Evolutionary conservation across 2,113 vertebrate species (phyloP), one percentile per base, ranked within the genome.

Genomic region (Cricetomys ansorgei): DNA sequence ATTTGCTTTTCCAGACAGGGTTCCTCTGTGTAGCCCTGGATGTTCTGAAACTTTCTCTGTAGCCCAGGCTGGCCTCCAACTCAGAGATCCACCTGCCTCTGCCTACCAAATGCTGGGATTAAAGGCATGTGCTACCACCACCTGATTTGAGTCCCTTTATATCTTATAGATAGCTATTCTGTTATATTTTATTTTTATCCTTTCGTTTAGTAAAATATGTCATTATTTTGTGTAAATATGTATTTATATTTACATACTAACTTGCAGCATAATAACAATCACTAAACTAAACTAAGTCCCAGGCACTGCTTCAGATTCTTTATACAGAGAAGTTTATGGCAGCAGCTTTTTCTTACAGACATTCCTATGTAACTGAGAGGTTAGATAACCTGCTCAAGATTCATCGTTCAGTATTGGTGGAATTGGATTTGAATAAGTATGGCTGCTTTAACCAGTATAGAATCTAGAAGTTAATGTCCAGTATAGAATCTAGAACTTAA

Each of bases 141-240:
- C n/a, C n/a, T n/a, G n/a, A n/a, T 57, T 72, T 84, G 12, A n/a
- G n/a, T n/a, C n/a, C n/a, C 50, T 2, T 89, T 81, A 13, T 84
- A 40, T 34, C 40, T 43, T 92, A 4, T 50, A 64, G 27, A 37
- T 67, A 87, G 29, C 31, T 55, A 48, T 69, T 69, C 67, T 86
- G 83, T 48, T 53, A 37, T 43, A 79, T 64, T 43, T 57, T 77
- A n/a, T 57, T 16, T 75, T 1, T 65, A 83, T 89, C 65, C 92
- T 94, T 95, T 75, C 27, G 76, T 91, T 93, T 67, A 40, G 23
- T 48, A 94, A 73, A 95, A 37, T 5, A 16, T 94, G 43, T 43
- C 29, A 45, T 11, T 73, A 3, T 91, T 93, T 81, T 81, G 79
- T 67, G 6, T 77, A n/a, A 91, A 59, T 57, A 25, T 65, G 57